Evolutionary conservation across 1,140 invertebrate species (phyloP).

Genomic region (Lepidurus apus): DNA sequence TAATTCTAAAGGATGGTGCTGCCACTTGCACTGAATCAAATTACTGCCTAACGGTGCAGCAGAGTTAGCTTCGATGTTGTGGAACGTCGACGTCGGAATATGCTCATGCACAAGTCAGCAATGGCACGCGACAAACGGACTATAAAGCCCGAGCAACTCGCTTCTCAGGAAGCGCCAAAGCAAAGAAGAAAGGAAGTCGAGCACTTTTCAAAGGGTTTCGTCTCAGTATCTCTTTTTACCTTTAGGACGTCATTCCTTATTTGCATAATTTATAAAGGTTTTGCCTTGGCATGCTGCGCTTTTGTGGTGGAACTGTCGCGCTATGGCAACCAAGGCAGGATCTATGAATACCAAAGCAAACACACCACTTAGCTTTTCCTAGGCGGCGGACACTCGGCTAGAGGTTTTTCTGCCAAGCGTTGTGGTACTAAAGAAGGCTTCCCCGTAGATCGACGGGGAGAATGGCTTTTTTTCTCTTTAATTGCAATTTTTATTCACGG

Average conservation of each 20-base stretch:
- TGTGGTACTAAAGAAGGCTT: not conserved
- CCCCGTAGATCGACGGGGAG: not conserved
- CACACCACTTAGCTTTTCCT: not conserved
- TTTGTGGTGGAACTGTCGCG: slow-evolving; percentile 6
- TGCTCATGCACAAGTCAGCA: not conserved
- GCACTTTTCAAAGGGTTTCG: slow-evolving; percentile 5
- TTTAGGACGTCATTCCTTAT: not conserved
- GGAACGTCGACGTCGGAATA: not conserved
- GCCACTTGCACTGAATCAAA: not conserved
- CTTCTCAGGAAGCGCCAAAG: not conserved
- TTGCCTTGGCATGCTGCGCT: slow-evolving; percentile 7
- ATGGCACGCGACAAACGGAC: slow-evolving; percentile 14
- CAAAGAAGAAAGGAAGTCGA: not conserved
- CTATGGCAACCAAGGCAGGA: slow-evolving; percentile 7
- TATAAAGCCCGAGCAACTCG: not conserved
- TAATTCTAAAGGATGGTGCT: not conserved
- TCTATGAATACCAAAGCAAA: not conserved
- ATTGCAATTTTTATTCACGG: slow-evolving; percentile 13
- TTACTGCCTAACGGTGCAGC: not conserved
- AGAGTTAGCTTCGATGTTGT: not conserved
- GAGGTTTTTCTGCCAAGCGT: not conserved
- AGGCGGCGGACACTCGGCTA: not conserved
- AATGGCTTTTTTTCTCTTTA: not conserved
- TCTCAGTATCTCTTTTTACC: not conserved
- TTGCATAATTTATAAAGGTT: slow-evolving; percentile 7